Percentiles rank a stretch among this genome's conserved stretches.
These are phyloP conservation scores for Cynaeus angustus DNA, from an alignment of 2,888 invertebrate species.

Conservation along the genomic window DNA sequence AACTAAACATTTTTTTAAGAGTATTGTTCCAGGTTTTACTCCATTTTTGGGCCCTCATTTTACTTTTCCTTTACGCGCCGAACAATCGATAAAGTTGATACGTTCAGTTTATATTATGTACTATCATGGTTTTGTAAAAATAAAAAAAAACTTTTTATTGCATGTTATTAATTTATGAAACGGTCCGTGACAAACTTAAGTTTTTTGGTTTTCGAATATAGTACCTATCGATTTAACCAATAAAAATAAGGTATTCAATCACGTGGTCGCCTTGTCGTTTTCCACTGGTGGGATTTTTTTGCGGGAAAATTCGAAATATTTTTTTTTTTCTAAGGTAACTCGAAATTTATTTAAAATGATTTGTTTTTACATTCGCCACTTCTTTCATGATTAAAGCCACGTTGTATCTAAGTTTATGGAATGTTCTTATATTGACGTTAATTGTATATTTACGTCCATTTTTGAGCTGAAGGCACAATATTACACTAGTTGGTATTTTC, in stretches of 20 bases:
- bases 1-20: conserved; percentile 4
- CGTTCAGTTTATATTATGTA: background rate
- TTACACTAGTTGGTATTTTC: conserved; percentile 62
- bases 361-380: conserved; percentile 56
- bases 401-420: conserved; percentile 66
- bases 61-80: conserved; percentile 80
- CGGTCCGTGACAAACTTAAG: no score
- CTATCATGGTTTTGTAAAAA: background rate
- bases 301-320: background rate
- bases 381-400: conserved; percentile 65
- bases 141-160: background rate
- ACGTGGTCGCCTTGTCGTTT: no score
- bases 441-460: conserved; percentile 62
- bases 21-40: conserved; percentile 77
- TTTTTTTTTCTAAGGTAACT: conserved; percentile 16
- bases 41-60: conserved; percentile 88
- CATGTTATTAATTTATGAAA: no score
- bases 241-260: no score
- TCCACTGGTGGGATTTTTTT: no score
- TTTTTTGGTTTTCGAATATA: no score
- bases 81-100: conserved; percentile 55
- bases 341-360: conserved; percentile 23
- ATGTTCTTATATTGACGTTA: conserved; percentile 63
- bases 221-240: no score
- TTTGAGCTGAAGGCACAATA: conserved; percentile 61